A percentile compares a stretch with the other conserved stretches of the same genome.
Evolutionary conservation across 2,888 invertebrate genomes (phyloP).

Genomic region (Anthoptus insignis): DNA sequence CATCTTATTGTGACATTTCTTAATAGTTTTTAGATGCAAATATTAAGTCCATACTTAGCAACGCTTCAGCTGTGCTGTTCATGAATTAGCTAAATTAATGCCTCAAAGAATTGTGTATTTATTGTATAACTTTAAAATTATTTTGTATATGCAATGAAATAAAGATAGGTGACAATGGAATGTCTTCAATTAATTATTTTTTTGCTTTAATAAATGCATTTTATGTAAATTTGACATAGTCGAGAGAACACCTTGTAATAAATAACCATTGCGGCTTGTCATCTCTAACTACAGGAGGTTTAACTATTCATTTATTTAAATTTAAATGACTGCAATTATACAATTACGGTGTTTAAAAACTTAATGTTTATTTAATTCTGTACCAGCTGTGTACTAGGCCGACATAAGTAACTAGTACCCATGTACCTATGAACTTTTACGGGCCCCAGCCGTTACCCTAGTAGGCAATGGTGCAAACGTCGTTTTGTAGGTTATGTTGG

Average conservation of each 20-base stretch:
- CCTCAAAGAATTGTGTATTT: slow-evolving; percentile 10
- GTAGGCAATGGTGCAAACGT: too few species aligned
- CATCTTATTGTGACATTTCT: too few species aligned
- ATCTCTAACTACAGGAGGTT: not conserved
- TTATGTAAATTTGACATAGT: not conserved
- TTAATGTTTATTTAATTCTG: not conserved
- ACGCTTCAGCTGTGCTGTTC: slow-evolving; percentile 16
- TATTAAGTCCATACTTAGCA: slow-evolving; percentile 16
- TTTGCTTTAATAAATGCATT: slow-evolving; percentile 4
- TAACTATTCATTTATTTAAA: slow-evolving; percentile 1
- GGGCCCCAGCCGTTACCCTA: too few species aligned
- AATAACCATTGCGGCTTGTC: not conserved
- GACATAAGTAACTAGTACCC: not conserved
- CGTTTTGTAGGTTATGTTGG: too few species aligned
- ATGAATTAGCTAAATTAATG: slow-evolving; percentile 25
- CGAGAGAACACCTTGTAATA: not conserved
- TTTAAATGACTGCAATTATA: not conserved
- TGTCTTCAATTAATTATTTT: slow-evolving; percentile 11
- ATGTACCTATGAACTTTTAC: too few species aligned
- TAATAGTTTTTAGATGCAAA: slow-evolving; percentile 18
- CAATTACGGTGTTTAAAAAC: not conserved
- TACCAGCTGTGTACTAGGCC: not conserved
- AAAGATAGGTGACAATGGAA: slow-evolving; percentile 17
- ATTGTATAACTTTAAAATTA: not conserved
- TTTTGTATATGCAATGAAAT: slow-evolving; percentile 13